phyloP scores from a whole-genome alignment of 2,888 invertebrate species.

The Agriopis leucophaearia region DNA sequence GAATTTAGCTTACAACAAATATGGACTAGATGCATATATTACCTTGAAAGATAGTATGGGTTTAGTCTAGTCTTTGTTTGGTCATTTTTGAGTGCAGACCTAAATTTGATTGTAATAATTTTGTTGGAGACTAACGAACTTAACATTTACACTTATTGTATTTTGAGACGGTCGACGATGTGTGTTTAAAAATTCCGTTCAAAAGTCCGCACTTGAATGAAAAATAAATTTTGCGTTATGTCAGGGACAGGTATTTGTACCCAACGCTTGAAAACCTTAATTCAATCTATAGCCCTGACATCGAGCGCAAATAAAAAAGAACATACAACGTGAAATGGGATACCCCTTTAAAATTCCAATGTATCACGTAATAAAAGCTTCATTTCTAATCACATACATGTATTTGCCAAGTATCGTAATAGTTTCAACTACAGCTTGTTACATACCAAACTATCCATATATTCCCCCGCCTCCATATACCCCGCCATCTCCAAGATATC shows the following conservation, averaged over 20 bases:
- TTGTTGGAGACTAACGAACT: too few relatives aligned
- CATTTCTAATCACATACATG: not conserved
- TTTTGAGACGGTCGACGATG: too few relatives aligned
- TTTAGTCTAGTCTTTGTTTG: too few relatives aligned
- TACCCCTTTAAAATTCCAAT: not conserved
- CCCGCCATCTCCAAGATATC: constrained; percentile 19
- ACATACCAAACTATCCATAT: constrained; percentile 38
- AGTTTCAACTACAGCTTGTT: constrained; percentile 24
- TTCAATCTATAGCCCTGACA: not conserved
- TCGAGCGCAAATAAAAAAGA: not conserved
- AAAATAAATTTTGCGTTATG: constrained; percentile 1
- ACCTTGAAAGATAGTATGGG: too few relatives aligned
- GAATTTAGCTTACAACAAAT: too few relatives aligned
- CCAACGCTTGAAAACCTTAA: constrained; percentile 2
- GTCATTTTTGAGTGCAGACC: too few relatives aligned
- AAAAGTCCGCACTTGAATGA: not conserved
- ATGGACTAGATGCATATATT: too few relatives aligned
- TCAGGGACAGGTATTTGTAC: not conserved
- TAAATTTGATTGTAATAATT: too few relatives aligned
- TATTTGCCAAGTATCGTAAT: constrained; percentile 3
- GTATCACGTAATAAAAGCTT: not conserved
- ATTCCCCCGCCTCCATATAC: constrained; percentile 23
- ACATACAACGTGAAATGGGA: not conserved
- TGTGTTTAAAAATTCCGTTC: not conserved
- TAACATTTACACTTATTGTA: too few relatives aligned